Evolutionary conservation across 2,888 invertebrate species (phyloP).

Genomic region (Caenorhabditis doughertyi): DNA sequence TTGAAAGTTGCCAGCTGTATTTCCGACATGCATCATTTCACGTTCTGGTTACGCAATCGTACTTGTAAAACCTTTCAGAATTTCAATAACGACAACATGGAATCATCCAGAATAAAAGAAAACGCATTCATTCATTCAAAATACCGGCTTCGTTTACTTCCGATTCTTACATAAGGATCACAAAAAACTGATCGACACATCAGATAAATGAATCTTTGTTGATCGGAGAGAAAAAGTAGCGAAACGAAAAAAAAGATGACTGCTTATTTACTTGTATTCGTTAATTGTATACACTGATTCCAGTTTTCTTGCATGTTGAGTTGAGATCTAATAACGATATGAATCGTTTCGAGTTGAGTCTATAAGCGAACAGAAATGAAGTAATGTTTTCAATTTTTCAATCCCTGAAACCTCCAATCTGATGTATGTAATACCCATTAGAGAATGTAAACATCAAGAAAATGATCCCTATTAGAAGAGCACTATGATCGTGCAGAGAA

Average conservation of each 20-base stretch:
- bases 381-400: too few species aligned
- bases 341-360: too few species aligned
- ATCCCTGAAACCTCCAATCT: too few species aligned
- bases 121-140: slow-evolving; percentile 7
- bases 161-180: slow-evolving; percentile 2
- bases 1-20: neutral
- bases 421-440: too few species aligned
- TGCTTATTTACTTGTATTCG: slow-evolving; percentile 50
- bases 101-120: slow-evolving; percentile 9
- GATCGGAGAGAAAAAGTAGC: slow-evolving; percentile 2
- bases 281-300: slow-evolving; percentile 16
- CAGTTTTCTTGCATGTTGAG: neutral
- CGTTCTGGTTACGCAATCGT: slow-evolving; percentile 28
- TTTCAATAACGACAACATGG: slow-evolving; percentile 23
- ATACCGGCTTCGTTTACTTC: slow-evolving; percentile 36
- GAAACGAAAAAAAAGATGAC: slow-evolving; percentile 24
- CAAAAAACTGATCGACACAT: slow-evolving; percentile 41
- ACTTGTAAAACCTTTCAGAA: slow-evolving; percentile 3
- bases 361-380: too few species aligned
- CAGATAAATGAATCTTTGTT: slow-evolving; percentile 42
- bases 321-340: neutral
- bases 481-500: too few species aligned
- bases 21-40: slow-evolving; percentile 19
- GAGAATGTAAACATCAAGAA: too few species aligned
- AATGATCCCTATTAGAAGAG: too few species aligned